Conservation (phyloP, 2,888 invertebrate species). For the Cheilosia impressa region DNA sequence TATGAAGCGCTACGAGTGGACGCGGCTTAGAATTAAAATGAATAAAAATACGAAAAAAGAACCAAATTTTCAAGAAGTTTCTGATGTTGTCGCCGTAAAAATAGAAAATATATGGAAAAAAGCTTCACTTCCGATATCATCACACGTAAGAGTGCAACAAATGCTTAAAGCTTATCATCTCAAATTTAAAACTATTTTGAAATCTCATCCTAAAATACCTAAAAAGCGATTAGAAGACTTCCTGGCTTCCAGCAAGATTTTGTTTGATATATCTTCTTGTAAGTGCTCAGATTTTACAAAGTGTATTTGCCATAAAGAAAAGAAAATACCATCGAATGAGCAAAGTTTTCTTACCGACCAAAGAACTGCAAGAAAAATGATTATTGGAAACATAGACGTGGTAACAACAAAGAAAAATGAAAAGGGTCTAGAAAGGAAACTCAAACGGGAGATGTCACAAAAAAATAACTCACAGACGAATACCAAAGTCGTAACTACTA, state of each 20-base stretch:
- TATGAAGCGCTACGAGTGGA: slow-evolving; percentile 14
- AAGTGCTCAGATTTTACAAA: background rate
- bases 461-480: background rate
- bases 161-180: slow-evolving; percentile 20
- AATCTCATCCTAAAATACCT: slow-evolving; percentile 6
- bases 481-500: background rate
- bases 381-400: background rate
- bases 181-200: slow-evolving; percentile 5
- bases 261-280: slow-evolving; percentile 8
- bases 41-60: slow-evolving; percentile 2
- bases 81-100: background rate
- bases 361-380: slow-evolving; percentile 27
- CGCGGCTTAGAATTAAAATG: background rate
- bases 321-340: slow-evolving; percentile 1
- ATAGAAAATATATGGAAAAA: slow-evolving; percentile 17
- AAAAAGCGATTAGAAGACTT: slow-evolving; percentile 11
- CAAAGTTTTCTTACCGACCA: slow-evolving; percentile 11
- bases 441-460: background rate
- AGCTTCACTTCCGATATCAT: slow-evolving; percentile 2
- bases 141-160: slow-evolving; percentile 6
- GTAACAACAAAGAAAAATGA: background rate
- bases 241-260: background rate
- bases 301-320: slow-evolving; percentile 1
- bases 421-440: background rate
- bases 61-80: slow-evolving; percentile 6